Conservation (phyloP, 1,140 invertebrate species). For the Arctopsyche grandis region DNA sequence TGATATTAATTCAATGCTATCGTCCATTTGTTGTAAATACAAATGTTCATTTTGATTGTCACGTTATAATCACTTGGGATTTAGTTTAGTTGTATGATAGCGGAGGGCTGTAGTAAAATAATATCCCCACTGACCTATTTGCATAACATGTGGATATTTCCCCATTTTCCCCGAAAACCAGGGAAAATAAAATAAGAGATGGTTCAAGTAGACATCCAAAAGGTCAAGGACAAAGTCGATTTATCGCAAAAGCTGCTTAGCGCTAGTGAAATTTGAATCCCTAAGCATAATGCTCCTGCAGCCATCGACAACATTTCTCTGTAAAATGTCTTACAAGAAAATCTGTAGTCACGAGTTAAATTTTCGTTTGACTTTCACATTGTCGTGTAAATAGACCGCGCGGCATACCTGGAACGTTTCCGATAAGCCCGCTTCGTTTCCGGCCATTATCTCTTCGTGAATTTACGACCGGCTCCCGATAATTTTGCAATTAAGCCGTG, state of each 20-base stretch:
- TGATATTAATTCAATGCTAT: no score
- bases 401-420: background rate
- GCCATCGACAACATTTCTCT: background rate
- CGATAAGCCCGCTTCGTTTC: background rate
- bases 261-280: constrained; percentile 6
- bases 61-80: background rate
- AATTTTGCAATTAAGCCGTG: constrained; percentile 14
- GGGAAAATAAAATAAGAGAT: constrained; percentile 1
- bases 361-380: background rate
- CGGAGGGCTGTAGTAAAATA: background rate
- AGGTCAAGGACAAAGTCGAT: constrained; percentile 15
- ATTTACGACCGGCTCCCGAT: constrained; percentile 22
- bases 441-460: background rate
- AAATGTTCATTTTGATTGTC: no score
- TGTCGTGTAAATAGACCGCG: background rate
- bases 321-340: background rate
- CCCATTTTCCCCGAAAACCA: background rate
- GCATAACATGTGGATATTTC: background rate
- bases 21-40: no score
- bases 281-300: background rate
- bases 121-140: background rate
- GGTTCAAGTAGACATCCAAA: background rate
- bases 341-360: no score
- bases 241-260: constrained; percentile 7
- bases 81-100: background rate